Evolutionary conservation across 2,888 invertebrate species (phyloP), one percentile per base, ranked within the genome.

Genomic region (Meteorus cinctellus): DNA sequence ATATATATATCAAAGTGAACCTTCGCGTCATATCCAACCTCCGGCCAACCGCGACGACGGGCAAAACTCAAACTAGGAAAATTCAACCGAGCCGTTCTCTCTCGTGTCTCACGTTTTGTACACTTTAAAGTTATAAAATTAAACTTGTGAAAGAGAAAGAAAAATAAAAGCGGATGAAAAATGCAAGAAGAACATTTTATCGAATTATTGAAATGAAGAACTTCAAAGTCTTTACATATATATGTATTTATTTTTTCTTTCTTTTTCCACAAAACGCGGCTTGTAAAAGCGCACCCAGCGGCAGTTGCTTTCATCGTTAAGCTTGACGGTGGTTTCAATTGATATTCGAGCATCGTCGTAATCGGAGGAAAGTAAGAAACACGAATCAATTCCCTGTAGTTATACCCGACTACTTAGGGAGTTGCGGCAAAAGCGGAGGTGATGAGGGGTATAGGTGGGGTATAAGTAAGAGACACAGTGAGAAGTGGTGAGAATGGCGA

Each of bases 301-400:
- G 16, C 34, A 36, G 31, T 72, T 59, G 68, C 36, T 51, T 68
- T 24, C 48, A 59, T 29, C 55, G 55, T 19, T 34, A 19, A 51
- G 55, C 34, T 41, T n/a, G 55, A 69, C 55, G 31, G 59, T 29
- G 34, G 78, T 77, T 55, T 55, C 82, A 78, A 83, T 83, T 83
- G 82, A 83, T 83, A 83, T 82, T 81, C 82, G 81, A 79, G 78
- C 75, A 60, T 59, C 41, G 78, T 83, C 80, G 81, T 83, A 83
- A 83, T 83, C 82, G 81, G 74, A 45, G 81, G 77, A 80, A 83
- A 82, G 80, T 82, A 81, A 80, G 80, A 79, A 81, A 82, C 82
- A 81, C 82, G 83, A 83, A 83, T 83, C 83, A 83, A 83, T 83
- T 83, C 69, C 24, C 60, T 51, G 70, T 75, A 51, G 45, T 65